phyloP scores from a whole-genome alignment of 2,113 vertebrate species.

The Todiramphus chloris region DNA sequence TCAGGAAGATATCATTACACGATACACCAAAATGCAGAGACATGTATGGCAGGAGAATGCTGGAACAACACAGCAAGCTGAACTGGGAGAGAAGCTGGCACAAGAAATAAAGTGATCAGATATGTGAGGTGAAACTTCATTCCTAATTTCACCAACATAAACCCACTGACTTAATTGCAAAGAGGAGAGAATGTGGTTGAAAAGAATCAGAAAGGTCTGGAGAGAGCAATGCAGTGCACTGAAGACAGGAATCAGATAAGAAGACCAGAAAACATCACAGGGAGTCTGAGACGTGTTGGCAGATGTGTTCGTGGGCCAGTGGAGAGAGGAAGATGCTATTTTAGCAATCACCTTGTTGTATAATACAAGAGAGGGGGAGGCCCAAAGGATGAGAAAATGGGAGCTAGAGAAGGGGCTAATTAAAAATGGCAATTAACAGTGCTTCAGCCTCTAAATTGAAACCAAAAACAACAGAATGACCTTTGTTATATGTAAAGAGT shows the following conservation, averaged over 20 bases:
- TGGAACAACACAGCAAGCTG: background rate
- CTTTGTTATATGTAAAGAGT: background rate
- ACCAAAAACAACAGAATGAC: background rate
- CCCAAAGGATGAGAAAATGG: background rate
- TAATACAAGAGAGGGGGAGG: background rate
- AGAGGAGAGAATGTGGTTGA: background rate
- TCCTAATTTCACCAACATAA: background rate
- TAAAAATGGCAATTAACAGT: background rate
- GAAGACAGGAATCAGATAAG: background rate
- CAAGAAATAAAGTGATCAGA: background rate
- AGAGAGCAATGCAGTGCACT: background rate
- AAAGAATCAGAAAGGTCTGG: background rate
- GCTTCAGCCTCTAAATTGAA: background rate
- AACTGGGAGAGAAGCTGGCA: background rate
- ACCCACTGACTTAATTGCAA: background rate
- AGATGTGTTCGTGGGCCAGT: background rate
- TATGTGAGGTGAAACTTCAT: background rate
- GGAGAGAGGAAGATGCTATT: background rate
- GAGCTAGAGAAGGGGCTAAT: background rate
- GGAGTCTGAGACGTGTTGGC: background rate
- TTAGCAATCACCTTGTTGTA: background rate
- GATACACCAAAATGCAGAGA: background rate
- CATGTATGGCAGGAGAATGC: background rate
- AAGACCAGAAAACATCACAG: background rate
- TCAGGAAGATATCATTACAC: background rate